Conservation (phyloP, 1,140 invertebrate species). For the Araneus ventricosus region DNA sequence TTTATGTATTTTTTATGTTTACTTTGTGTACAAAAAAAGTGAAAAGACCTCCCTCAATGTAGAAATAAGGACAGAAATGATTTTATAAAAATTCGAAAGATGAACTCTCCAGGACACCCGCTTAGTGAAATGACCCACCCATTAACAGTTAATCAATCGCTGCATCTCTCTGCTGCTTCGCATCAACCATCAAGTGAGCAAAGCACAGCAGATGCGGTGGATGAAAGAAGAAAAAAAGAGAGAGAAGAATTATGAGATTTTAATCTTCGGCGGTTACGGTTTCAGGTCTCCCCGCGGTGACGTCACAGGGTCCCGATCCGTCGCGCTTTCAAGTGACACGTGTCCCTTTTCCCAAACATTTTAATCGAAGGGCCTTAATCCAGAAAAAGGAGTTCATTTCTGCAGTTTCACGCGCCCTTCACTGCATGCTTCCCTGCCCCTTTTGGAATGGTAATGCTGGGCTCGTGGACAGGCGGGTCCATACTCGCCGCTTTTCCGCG, state of each 20-base stretch:
- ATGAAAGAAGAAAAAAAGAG: background rate
- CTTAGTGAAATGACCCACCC: slow-evolving; percentile 31
- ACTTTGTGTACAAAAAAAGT: too few relatives aligned
- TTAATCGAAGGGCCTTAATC: slow-evolving; percentile 64
- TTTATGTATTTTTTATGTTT: too few relatives aligned
- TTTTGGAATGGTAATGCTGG: slow-evolving; percentile 65
- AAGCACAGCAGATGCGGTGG: slow-evolving; percentile 52
- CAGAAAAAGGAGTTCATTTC: slow-evolving; percentile 72
- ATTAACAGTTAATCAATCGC: slow-evolving; percentile 31
- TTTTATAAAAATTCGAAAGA: background rate
- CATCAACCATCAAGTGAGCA: background rate
- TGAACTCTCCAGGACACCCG: background rate
- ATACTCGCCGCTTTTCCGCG: too few relatives aligned
- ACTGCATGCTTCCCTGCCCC: slow-evolving; percentile 61
- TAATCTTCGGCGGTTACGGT: slow-evolving; percentile 70
- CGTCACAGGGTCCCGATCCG: slow-evolving; percentile 60
- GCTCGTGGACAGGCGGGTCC: background rate
- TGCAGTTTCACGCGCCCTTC: slow-evolving; percentile 2
- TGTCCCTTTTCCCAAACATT: slow-evolving; percentile 69
- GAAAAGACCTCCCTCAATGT: background rate
- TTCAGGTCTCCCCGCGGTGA: slow-evolving; percentile 49
- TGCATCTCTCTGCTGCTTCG: slow-evolving; percentile 22
- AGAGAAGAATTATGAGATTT: slow-evolving; percentile 56
- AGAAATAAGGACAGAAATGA: too few relatives aligned
- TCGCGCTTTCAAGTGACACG: slow-evolving; percentile 64